These are phyloP conservation scores for Drosophila antonietae DNA, from an alignment of 2,888 invertebrate genomes.

Conservation along the genomic window DNA sequence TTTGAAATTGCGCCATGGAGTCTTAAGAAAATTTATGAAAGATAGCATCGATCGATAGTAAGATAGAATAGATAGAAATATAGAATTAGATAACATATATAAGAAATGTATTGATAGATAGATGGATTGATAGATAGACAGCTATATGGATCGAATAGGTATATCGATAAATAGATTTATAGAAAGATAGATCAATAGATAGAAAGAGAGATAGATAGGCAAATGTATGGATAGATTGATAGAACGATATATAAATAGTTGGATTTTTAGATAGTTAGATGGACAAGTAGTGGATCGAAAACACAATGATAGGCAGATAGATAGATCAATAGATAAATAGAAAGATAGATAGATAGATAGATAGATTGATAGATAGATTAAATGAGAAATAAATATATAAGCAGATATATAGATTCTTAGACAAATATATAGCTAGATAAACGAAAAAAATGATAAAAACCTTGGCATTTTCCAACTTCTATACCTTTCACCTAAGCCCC, in stretches of 20 bases:
- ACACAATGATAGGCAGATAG: not conserved
- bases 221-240: not conserved
- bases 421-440: no score
- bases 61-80: no score
- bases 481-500: no score
- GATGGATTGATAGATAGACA: no score
- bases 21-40: not conserved
- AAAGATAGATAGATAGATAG: not conserved
- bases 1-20: not conserved
- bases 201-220: not conserved
- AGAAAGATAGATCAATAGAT: not conserved
- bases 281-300: no score
- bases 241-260: not conserved
- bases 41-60: not conserved
- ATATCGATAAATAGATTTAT: not conserved
- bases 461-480: not conserved
- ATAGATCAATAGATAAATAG: not conserved
- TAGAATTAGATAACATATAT: no score
- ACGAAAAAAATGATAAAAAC: not conserved
- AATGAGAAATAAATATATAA: no score
- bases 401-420: no score
- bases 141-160: no score
- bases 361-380: no score
- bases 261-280: not conserved
- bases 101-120: not conserved